Percentiles rank a stretch among this genome's conserved stretches.
Conservation (phyloP, 1,140 invertebrate genomes). For the Xylocopa sonorina region DNA sequence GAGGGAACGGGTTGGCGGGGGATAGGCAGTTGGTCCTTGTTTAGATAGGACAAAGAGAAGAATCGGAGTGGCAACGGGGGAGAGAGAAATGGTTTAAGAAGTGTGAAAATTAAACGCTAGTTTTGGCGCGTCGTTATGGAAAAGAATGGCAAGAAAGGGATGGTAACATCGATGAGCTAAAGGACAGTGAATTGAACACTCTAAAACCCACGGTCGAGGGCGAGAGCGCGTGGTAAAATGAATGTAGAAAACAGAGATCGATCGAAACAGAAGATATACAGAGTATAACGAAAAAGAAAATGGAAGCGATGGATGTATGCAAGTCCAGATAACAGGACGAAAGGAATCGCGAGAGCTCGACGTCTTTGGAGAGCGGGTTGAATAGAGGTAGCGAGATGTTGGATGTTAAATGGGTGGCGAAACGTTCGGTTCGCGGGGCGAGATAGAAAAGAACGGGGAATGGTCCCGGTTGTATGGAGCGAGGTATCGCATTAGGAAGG, state of each 20-base stretch:
- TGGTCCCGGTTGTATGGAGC: too few relatives aligned
- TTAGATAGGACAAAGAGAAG: neutral
- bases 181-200: too few relatives aligned
- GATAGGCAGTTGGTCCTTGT: neutral
- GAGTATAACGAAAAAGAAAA: neutral
- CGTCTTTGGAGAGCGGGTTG: constrained; percentile 17
- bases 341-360: constrained; percentile 11
- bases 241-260: neutral
- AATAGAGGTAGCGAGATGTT: constrained; percentile 20
- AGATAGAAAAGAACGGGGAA: neutral
- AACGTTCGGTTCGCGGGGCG: constrained; percentile 4
- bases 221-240: too few relatives aligned
- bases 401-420: constrained; percentile 33
- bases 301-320: neutral
- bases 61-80: neutral
- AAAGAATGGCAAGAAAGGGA: neutral
- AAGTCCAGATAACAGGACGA: neutral
- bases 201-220: too few relatives aligned
- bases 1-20: neutral
- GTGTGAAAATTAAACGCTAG: neutral
- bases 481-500: constrained; percentile 32
- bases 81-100: constrained; percentile 4
- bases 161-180: too few relatives aligned
- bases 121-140: too few relatives aligned
- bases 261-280: constrained; percentile 4